Percentiles rank a stretch among this genome's conserved stretches.
Conservation (phyloP, 2,113 vertebrate species). For the Pituophis catenifer region DNA sequence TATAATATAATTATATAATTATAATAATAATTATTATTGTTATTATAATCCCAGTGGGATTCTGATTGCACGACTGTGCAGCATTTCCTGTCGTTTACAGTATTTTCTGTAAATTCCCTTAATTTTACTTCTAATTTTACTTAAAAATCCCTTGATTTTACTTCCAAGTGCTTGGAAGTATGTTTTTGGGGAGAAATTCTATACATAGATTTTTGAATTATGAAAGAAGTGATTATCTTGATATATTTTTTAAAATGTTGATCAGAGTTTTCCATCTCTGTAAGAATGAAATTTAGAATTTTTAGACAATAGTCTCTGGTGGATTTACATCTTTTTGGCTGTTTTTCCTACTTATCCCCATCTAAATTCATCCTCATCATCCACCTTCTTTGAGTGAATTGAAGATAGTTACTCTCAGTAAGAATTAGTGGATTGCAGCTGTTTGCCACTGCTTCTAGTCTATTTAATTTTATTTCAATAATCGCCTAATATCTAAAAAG, state of each 20-base stretch:
- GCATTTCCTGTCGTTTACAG: not conserved
- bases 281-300: not conserved
- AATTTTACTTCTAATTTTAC: too few relatives aligned
- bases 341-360: not conserved
- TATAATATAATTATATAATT: too few relatives aligned
- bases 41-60: not conserved
- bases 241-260: not conserved
- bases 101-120: not conserved
- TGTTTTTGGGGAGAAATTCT: not conserved
- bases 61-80: not conserved
- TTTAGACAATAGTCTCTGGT: not conserved
- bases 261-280: not conserved
- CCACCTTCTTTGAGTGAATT: slow-evolving; percentile 40
- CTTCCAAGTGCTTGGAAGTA: not conserved
- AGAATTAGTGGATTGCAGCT: slow-evolving; percentile 43
- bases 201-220: not conserved
- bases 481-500: slow-evolving; percentile 34
- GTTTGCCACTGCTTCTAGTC: slow-evolving; percentile 50
- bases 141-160: not conserved
- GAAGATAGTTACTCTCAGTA: slow-evolving; percentile 65
- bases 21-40: too few relatives aligned
- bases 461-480: slow-evolving; percentile 37
- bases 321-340: slow-evolving; percentile 5
- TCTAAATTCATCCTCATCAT: not conserved
- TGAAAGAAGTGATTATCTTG: not conserved